These are phyloP conservation scores for Cirrhinus molitorella DNA, from an alignment of 2,797 vertebrate species.

Conservation along the genomic window DNA sequence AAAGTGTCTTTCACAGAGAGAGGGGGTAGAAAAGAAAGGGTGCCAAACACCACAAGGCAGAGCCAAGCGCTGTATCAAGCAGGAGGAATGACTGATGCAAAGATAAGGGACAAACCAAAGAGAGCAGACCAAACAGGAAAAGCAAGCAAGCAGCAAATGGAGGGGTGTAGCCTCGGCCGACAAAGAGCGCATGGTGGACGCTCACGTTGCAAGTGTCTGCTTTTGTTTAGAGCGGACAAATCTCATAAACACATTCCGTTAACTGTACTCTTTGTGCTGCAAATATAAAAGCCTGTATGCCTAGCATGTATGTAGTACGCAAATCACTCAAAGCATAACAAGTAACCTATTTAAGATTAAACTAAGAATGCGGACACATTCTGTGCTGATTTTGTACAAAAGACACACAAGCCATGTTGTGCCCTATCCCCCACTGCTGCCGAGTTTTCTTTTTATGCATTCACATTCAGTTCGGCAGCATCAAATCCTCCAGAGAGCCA, in stretches of 20 bases:
- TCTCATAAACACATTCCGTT: conserved; percentile 16
- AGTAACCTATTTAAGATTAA: conserved; percentile 56
- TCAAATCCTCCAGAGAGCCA: conserved; percentile 83
- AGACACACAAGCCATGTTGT: conserved; percentile 74
- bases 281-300: not conserved
- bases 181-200: conserved; percentile 70
- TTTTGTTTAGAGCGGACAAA: conserved; percentile 27
- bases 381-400: conserved; percentile 70
- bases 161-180: conserved; percentile 71
- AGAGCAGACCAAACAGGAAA: conserved; percentile 87
- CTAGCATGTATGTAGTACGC: not conserved
- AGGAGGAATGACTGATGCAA: conserved; percentile 81
- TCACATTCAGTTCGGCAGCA: conserved; percentile 85
- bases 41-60: conserved; percentile 71
- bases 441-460: conserved; percentile 79
- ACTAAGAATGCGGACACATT: conserved; percentile 57
- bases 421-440: conserved; percentile 55
- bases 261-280: not conserved
- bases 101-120: conserved; percentile 82
- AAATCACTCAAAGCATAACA: not conserved
- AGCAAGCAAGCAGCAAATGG: conserved; percentile 72
- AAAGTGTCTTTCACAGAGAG: conserved; percentile 68
- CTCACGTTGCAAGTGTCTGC: conserved; percentile 64
- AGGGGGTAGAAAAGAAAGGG: conserved; percentile 66
- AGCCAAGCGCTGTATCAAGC: conserved; percentile 79